A percentile compares a stretch with the other conserved stretches of the same genome.
phyloP scores from a whole-genome alignment of 1,140 invertebrate genomes.

The Rhyacophila brunnea region DNA sequence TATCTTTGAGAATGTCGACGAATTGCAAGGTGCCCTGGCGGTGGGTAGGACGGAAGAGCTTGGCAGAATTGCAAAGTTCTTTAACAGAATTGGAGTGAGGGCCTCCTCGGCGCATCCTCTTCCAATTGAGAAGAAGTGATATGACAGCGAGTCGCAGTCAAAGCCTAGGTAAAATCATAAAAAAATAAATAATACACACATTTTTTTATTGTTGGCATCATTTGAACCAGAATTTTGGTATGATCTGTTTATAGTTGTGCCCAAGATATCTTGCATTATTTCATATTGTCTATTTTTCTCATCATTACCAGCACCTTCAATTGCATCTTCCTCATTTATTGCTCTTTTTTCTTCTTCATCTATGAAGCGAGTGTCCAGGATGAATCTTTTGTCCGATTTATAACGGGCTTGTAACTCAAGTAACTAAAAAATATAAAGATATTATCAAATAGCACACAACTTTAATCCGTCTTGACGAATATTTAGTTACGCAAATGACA shows the following conservation, averaged over 20 bases:
- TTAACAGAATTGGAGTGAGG: no score
- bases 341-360: conserved; percentile 37
- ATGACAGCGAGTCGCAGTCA: no score
- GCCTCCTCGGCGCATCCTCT: not conserved
- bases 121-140: no score
- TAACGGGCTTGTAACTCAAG: conserved; percentile 57
- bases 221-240: conserved; percentile 19
- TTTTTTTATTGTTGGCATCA: conserved; percentile 40
- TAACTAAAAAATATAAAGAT: conserved; percentile 41
- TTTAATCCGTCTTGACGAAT: no score
- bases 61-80: no score
- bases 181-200: conserved; percentile 38
- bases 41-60: no score
- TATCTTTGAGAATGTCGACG: no score
- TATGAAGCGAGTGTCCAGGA: conserved; percentile 58
- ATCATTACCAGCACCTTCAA: conserved; percentile 45
- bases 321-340: conserved; percentile 33
- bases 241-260: conserved; percentile 43
- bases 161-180: no score
- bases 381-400: conserved; percentile 61
- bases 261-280: conserved; percentile 59
- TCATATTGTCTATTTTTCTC: conserved; percentile 59
- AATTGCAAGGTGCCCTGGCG: no score
- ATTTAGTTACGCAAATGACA: no score
- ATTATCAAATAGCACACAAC: no score